Conservation (phyloP, 2,888 invertebrate genomes). For the Coelinius sp. region DNA sequence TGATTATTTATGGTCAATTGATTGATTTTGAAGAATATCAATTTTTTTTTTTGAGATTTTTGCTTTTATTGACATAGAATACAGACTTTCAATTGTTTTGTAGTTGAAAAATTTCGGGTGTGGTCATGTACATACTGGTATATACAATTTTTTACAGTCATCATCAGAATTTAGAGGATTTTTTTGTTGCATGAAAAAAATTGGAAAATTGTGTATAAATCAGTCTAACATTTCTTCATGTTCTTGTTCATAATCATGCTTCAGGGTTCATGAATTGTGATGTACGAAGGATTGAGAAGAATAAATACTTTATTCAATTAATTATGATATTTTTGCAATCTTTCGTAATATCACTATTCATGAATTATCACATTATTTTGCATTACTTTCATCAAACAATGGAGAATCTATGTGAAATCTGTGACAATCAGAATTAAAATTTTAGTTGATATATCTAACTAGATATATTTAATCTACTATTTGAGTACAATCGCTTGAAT, state of each 20-base stretch:
- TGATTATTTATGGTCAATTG: too few relatives aligned
- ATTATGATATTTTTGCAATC: too few relatives aligned
- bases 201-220: not conserved
- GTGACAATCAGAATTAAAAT: not conserved
- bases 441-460: not conserved
- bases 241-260: not conserved
- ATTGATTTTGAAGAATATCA: too few relatives aligned
- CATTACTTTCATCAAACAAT: not conserved
- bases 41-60: too few relatives aligned
- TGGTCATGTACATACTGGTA: not conserved
- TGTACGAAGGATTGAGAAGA: not conserved
- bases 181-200: not conserved
- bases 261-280: not conserved
- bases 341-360: not conserved
- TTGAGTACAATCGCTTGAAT: not conserved
- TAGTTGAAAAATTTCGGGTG: not conserved
- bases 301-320: too few relatives aligned
- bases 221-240: not conserved
- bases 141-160: slow-evolving; percentile 4
- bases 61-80: slow-evolving; percentile 2
- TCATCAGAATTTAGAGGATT: not conserved
- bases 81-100: not conserved
- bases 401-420: not conserved
- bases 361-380: slow-evolving; percentile 1
- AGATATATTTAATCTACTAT: not conserved